phyloP scores from a whole-genome alignment of 2,113 vertebrate species.

The Camarhynchus parvulus region DNA sequence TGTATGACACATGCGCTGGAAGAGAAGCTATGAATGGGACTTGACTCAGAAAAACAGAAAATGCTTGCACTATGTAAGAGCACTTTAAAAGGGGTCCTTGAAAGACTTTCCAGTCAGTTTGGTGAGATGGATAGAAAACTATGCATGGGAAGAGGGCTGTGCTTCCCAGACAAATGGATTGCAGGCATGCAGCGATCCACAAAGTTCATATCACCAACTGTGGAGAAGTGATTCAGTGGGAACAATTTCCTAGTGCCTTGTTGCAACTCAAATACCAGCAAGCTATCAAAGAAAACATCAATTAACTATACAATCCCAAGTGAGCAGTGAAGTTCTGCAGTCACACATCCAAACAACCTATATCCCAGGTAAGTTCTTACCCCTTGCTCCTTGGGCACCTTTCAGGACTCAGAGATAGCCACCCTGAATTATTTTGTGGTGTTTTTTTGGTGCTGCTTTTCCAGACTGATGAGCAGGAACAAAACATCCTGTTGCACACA shows the following conservation, averaged over 20 bases:
- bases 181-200: background rate
- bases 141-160: background rate
- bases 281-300: background rate
- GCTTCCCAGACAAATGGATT: background rate
- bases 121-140: background rate
- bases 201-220: background rate
- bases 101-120: background rate
- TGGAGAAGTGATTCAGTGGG: background rate
- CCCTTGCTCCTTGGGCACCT: background rate
- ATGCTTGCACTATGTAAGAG: background rate
- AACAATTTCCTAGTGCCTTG: background rate
- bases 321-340: background rate
- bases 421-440: background rate
- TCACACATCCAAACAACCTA: background rate
- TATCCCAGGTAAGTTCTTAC: background rate
- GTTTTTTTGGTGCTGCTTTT: background rate
- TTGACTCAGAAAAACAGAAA: background rate
- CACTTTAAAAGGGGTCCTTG: background rate
- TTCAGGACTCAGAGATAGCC: background rate
- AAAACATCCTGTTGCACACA: background rate
- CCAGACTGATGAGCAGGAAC: background rate
- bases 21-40: background rate
- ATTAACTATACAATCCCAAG: background rate
- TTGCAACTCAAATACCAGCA: background rate
- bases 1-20: background rate